Conservation (phyloP, 2,797 vertebrate species). For the Rhynchonycteris naso region DNA sequence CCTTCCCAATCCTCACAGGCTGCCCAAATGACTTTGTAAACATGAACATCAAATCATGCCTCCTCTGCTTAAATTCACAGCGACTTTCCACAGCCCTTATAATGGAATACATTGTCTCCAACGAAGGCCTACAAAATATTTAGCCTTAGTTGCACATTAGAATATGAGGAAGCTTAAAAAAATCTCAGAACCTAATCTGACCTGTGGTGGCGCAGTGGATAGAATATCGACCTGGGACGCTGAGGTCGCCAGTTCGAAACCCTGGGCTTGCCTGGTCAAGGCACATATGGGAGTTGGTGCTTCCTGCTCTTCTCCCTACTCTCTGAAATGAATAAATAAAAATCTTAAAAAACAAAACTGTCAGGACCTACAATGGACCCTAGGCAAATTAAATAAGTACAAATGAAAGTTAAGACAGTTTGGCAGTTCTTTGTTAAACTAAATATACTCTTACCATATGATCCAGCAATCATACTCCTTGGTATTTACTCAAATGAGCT, state of each 20-base stretch:
- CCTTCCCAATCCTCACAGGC: background rate
- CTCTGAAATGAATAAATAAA: too few species aligned
- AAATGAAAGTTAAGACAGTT: background rate
- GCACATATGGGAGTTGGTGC: too few species aligned
- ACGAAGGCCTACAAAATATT: background rate
- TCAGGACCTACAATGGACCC: background rate
- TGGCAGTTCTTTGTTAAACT: background rate
- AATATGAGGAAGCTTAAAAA: constrained; percentile 5
- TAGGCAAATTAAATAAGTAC: background rate
- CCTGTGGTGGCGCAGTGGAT: too few species aligned
- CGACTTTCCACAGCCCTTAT: background rate
- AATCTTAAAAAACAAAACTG: too few species aligned
- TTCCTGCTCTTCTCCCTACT: too few species aligned
- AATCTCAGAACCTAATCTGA: background rate
- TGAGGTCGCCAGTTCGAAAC: too few species aligned
- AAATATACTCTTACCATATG: background rate
- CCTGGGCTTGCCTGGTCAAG: too few species aligned
- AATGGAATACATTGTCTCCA: background rate
- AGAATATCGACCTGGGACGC: too few species aligned
- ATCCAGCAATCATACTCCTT: background rate
- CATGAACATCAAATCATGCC: background rate
- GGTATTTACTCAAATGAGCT: constrained; percentile 34
- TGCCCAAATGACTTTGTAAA: background rate
- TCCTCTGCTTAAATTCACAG: background rate
- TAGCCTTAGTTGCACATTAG: background rate